Percentiles rank a stretch among this genome's conserved stretches.
Evolutionary conservation across 2,113 vertebrate species (phyloP).

Genomic region (Macheiramphus alcinus): DNA sequence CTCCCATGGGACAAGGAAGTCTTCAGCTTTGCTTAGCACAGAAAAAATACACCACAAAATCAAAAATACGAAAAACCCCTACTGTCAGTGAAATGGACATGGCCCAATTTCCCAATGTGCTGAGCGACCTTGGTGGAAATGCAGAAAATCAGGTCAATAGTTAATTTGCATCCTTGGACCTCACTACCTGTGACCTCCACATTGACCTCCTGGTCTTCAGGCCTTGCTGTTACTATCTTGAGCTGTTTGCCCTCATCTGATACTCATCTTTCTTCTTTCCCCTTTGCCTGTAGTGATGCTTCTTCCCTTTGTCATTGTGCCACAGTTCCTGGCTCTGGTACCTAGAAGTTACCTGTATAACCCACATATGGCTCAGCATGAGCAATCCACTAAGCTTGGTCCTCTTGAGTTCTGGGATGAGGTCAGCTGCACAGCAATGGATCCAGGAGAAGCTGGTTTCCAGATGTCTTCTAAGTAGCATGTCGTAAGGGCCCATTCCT

Average conservation of each 20-base stretch:
- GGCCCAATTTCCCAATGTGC: neutral
- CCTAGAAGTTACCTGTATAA: neutral
- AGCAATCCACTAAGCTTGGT: neutral
- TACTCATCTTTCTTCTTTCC: neutral
- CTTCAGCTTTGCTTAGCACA: neutral
- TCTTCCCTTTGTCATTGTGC: neutral
- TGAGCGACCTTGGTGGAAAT: neutral
- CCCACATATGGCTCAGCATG: neutral
- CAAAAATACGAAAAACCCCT: neutral
- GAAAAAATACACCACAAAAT: neutral
- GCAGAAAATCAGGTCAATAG: neutral
- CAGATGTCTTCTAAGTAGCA: neutral
- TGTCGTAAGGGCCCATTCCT: neutral
- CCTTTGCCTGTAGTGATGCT: neutral
- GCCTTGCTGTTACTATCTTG: neutral
- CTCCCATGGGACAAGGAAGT: neutral
- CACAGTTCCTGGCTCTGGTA: neutral
- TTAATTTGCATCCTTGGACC: neutral
- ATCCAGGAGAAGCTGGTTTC: neutral
- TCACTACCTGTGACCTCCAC: neutral
- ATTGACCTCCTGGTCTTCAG: neutral
- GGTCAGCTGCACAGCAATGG: neutral
- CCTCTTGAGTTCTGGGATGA: neutral
- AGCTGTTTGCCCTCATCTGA: neutral
- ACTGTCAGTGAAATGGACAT: neutral